These are phyloP conservation scores for Falco novaeseelandiae DNA, from an alignment of 2,797 vertebrate genomes.

Conservation along the genomic window DNA sequence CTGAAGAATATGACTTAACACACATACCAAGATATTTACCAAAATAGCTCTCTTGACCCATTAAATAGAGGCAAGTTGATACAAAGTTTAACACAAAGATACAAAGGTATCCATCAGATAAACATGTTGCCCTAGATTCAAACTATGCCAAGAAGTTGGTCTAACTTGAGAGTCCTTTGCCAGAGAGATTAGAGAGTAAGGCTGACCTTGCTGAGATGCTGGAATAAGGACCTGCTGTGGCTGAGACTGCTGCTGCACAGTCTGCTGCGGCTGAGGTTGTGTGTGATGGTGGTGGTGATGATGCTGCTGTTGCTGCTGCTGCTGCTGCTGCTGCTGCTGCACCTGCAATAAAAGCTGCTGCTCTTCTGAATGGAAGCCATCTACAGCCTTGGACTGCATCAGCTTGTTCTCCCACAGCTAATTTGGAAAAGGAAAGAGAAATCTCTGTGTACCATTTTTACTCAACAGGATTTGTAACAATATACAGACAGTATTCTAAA, in stretches of 20 bases:
- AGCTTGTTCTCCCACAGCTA: slow-evolving; percentile 98
- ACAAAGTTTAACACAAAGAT: not conserved
- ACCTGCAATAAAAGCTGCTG: slow-evolving; percentile 90
- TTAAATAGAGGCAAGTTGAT: not conserved
- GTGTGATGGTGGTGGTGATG: slow-evolving; percentile 86
- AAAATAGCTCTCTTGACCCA: not conserved
- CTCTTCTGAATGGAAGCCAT: slow-evolving; percentile 96
- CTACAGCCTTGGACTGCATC: slow-evolving; percentile 97
- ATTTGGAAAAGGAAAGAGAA: slow-evolving; percentile 42
- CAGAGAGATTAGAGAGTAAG: not conserved
- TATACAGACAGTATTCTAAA: not conserved
- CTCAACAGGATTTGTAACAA: not conserved
- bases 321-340: slow-evolving; percentile 81
- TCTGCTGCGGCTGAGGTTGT: slow-evolving; percentile 81
- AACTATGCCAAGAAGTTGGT: not conserved
- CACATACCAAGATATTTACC: not conserved
- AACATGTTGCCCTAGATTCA: not conserved
- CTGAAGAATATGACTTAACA: not conserved
- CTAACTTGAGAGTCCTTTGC: not conserved
- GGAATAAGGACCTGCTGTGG: slow-evolving; percentile 91
- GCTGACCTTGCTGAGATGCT: slow-evolving; percentile 88
- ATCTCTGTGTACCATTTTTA: not conserved
- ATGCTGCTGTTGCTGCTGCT: slow-evolving; percentile 81
- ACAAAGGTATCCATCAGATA: not conserved
- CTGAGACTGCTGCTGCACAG: slow-evolving; percentile 81